These are phyloP conservation scores for Antennarius striatus DNA, from an alignment of 2,113 vertebrate genomes.

Conservation along the genomic window DNA sequence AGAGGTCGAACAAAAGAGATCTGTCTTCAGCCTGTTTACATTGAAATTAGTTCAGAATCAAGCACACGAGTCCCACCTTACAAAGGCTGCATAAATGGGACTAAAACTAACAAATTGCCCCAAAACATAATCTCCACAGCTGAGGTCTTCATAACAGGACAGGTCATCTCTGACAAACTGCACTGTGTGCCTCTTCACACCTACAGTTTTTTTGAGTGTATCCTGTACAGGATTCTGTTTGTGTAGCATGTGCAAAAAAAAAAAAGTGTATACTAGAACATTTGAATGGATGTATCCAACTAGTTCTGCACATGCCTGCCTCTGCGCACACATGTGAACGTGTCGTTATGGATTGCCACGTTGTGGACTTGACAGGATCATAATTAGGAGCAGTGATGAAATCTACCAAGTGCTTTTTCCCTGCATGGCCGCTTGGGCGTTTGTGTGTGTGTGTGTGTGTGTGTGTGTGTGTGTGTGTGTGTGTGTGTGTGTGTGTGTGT, in stretches of 20 bases:
- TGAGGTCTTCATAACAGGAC: neutral
- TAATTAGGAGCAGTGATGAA: constrained; percentile 78
- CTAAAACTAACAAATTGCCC: neutral
- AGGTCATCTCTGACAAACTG: neutral
- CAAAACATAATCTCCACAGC: neutral
- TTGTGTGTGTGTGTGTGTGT: constrained; percentile 36
- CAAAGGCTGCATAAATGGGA: too few species aligned
- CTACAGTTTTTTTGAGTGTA: neutral
- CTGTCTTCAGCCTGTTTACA: too few species aligned
- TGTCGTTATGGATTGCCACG: constrained; percentile 76
- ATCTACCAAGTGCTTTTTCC: constrained; percentile 74
- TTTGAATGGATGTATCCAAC: constrained; percentile 29
- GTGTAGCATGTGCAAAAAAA: neutral
- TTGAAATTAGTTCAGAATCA: too few species aligned
- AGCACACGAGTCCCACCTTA: too few species aligned
- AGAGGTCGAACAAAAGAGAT: too few species aligned
- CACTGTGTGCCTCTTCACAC: neutral
- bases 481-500: constrained; percentile 39
- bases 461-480: constrained; percentile 39
- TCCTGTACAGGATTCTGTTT: constrained; percentile 1
- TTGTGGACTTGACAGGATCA: constrained; percentile 77
- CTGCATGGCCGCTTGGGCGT: constrained; percentile 49
- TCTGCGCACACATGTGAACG: constrained; percentile 17
- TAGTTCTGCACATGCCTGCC: constrained; percentile 1
- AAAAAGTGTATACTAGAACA: constrained; percentile 9